Base-by-base conservation (phyloP, 1,140 invertebrate genomes). In the Philotrypesis tridentata region DNA sequence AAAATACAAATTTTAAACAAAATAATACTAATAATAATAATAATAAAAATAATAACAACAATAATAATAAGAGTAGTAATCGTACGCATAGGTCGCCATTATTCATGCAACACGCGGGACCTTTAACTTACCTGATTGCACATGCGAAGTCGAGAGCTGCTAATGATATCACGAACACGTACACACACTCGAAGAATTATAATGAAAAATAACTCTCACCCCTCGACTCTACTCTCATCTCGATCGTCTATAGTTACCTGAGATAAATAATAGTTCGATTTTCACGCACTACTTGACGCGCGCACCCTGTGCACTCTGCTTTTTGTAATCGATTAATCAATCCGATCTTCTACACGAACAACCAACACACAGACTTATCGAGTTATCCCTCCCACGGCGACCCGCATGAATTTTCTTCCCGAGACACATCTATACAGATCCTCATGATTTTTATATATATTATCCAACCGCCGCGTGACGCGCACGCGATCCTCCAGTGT, bases 21-120 rank as follows among this genome's bases (percentile, higher is more conserved):
- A 60, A n/a, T 60, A 60, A 60, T 21, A 60, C 2, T 21, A 3
- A n/a, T 60, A 60, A 60, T 9, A 37, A 3, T 37, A 37, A 25
- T 65, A 65, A 65, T 65, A 23, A 61, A 2, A 61, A 37, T 37
- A 37, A 60, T 60, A 63, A 65, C 11, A 65, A 65, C 2, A 65
- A 9, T 65, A 29, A 27, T 65, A 65, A 55, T 17, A 37, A 61
- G 60, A 75, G 60, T 37, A 75, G 17, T 75, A 75, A 75, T 73
- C 5, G 40, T 27, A 48, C 25, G 43, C n/a, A n/a, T 73, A 8
- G 43, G 43, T 60, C 43, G 2, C 43, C 29, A 67, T 14, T 23
- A 70, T 17, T 70, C 67, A 70, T n/a, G 31, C 27, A 33, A 70
- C 29, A 29, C 25, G 67, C 25, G 67, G 31, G 67, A 70, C 67